phyloP scores from a whole-genome alignment of 2,888 invertebrate genomes.

The Congeria kusceri region DNA sequence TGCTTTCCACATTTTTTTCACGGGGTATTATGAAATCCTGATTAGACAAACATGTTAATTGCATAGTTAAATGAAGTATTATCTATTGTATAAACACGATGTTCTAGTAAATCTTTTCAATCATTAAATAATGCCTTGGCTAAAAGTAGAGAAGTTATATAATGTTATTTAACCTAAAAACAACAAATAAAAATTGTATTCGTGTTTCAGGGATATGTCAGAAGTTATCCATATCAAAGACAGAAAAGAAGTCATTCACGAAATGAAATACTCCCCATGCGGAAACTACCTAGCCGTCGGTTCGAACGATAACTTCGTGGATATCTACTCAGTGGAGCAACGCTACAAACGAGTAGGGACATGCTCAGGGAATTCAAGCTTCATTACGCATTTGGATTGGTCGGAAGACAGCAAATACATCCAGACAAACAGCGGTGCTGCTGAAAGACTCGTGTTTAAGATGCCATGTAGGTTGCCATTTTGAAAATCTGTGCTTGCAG shows the following conservation, averaged over 20 bases:
- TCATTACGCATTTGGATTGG: slow-evolving; percentile 86
- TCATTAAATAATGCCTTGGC: too few species aligned
- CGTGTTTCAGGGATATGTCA: slow-evolving; percentile 81
- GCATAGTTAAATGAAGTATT: too few species aligned
- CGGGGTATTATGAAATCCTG: too few species aligned
- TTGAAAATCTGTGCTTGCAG: not conserved
- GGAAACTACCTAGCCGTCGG: slow-evolving; percentile 85
- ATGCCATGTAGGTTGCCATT: slow-evolving; percentile 80
- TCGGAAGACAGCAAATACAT: slow-evolving; percentile 84
- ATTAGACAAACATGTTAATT: too few species aligned
- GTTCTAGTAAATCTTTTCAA: too few species aligned
- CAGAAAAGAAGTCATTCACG: slow-evolving; percentile 85
- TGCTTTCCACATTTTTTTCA: too few species aligned
- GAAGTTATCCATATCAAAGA: slow-evolving; percentile 84
- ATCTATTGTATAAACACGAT: too few species aligned
- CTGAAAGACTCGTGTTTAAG: slow-evolving; percentile 84
- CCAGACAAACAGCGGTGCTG: slow-evolving; percentile 85
- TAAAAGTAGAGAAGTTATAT: too few species aligned
- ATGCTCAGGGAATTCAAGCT: slow-evolving; percentile 85
- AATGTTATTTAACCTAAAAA: too few species aligned
- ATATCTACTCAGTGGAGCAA: slow-evolving; percentile 84
- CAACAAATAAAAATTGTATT: too few species aligned
- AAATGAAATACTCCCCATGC: slow-evolving; percentile 86
- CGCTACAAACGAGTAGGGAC: slow-evolving; percentile 83
- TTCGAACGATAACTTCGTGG: slow-evolving; percentile 86